Percentiles rank a stretch among this genome's conserved stretches.
These are phyloP conservation scores for Pangasianodon hypophthalmus DNA, from an alignment of 2,113 vertebrate genomes.

Conservation along the genomic window DNA sequence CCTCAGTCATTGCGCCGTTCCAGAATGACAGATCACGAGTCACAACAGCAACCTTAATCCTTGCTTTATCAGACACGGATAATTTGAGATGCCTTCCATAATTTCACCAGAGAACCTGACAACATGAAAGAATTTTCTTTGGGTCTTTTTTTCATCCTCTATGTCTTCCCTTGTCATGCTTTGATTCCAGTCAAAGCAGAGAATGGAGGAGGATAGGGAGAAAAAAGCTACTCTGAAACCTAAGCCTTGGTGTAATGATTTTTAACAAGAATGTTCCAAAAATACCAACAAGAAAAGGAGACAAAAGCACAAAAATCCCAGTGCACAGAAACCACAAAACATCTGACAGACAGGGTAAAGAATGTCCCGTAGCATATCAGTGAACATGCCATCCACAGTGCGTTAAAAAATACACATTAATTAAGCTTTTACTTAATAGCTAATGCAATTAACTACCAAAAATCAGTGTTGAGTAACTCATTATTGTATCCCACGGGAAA, in stretches of 20 bases:
- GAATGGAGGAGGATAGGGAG: not conserved
- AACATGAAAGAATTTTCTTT: slow-evolving; percentile 53
- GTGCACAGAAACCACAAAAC: slow-evolving; percentile 24
- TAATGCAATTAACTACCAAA: not conserved
- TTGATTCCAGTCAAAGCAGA: slow-evolving; percentile 57
- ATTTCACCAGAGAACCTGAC: slow-evolving; percentile 54
- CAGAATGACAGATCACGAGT: slow-evolving; percentile 28
- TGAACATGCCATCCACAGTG: not conserved
- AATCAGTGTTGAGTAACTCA: not conserved
- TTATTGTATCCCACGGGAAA: slow-evolving; percentile 3
- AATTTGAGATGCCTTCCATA: slow-evolving; percentile 58
- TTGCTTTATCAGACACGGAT: slow-evolving; percentile 56
- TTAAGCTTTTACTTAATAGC: not conserved
- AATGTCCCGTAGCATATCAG: slow-evolving; percentile 16
- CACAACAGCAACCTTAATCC: slow-evolving; percentile 56
- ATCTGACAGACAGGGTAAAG: slow-evolving; percentile 5
- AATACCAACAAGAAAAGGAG: slow-evolving; percentile 37
- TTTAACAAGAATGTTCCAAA: slow-evolving; percentile 53
- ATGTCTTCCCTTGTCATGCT: slow-evolving; percentile 50
- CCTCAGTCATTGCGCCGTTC: slow-evolving; percentile 12
- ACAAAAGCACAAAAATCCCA: slow-evolving; percentile 10
- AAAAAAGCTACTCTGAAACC: slow-evolving; percentile 17
- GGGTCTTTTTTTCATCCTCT: slow-evolving; percentile 50
- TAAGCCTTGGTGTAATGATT: slow-evolving; percentile 40
- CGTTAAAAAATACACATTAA: not conserved